Evolutionary conservation across 2,797 vertebrate genomes (phyloP).

Genomic region (Cossypha polioptera): DNA sequence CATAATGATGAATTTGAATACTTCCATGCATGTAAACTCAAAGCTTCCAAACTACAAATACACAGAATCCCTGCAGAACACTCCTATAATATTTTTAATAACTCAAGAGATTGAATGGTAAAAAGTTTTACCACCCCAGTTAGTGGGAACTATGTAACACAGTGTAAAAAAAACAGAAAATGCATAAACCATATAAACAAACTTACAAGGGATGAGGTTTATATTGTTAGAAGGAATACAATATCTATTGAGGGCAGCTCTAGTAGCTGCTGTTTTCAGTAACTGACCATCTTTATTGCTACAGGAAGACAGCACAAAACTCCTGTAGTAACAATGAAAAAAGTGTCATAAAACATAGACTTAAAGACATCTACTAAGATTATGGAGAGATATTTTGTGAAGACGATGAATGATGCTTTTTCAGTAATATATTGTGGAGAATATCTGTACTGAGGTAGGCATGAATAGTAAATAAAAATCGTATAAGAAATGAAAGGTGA

Average conservation of each 20-base stretch:
- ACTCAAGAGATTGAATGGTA: neutral
- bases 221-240: neutral
- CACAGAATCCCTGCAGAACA: neutral
- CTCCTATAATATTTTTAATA: neutral
- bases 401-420: neutral
- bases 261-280: neutral
- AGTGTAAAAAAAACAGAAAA: neutral
- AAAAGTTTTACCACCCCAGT: fast-evolving
- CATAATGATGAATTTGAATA: neutral
- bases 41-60: neutral
- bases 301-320: neutral
- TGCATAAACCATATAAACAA: neutral
- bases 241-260: neutral
- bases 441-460: neutral
- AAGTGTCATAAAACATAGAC: neutral
- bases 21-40: neutral
- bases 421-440: neutral
- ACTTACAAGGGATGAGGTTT: neutral
- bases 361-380: neutral
- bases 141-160: neutral
- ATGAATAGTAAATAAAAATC: neutral
- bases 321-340: neutral
- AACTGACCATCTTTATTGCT: neutral
- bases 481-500: neutral
- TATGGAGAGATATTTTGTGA: neutral